Conservation (phyloP, 2,113 vertebrate species). For the Aix galericulata region DNA sequence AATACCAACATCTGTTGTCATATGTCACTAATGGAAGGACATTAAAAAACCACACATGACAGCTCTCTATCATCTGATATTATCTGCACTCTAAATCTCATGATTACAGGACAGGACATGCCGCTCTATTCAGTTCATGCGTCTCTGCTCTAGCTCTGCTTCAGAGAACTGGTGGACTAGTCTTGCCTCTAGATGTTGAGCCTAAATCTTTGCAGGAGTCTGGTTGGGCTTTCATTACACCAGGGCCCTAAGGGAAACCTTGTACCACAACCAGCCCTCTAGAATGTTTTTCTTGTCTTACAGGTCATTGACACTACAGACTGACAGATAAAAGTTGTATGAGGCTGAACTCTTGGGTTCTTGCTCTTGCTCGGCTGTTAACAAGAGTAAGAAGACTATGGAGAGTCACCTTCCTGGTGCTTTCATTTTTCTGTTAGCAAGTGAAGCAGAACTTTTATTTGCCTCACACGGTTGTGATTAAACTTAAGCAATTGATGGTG, state of each 20-base stretch:
- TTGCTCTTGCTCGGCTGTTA: not conserved
- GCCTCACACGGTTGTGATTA: not conserved
- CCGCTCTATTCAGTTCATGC: not conserved
- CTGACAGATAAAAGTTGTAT: not conserved
- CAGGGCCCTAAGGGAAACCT: not conserved
- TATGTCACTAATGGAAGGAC: not conserved
- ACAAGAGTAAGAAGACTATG: not conserved
- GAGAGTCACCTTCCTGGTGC: not conserved
- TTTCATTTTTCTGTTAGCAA: not conserved
- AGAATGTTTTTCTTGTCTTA: not conserved
- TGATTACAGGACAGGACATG: not conserved
- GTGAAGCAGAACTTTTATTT: not conserved
- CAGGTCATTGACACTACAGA: not conserved
- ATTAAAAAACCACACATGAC: not conserved
- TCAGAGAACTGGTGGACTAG: not conserved
- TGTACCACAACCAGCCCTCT: too few relatives aligned
- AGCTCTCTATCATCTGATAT: not conserved
- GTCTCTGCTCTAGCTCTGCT: not conserved
- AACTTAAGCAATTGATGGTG: not conserved
- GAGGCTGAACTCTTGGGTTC: not conserved
- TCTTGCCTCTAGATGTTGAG: too few relatives aligned
- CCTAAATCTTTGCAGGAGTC: too few relatives aligned
- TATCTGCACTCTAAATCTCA: too few relatives aligned
- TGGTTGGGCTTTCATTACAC: not conserved
- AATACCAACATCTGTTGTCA: not conserved